phyloP scores from a whole-genome alignment of 1,140 invertebrate species.

The Platorchestia sp. region DNA sequence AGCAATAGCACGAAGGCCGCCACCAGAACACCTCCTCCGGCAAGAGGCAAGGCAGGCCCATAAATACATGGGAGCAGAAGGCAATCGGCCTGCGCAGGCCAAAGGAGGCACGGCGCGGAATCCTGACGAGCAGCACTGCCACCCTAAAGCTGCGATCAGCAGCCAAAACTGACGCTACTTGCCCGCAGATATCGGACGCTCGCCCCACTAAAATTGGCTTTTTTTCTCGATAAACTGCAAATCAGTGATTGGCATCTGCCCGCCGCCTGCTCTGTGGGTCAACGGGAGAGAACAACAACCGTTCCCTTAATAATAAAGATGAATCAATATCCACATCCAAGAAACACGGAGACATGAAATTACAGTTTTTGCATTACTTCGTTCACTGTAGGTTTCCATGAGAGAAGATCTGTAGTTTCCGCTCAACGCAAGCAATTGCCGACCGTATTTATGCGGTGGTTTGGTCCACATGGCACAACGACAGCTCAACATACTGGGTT shows the following conservation, averaged over 20 bases:
- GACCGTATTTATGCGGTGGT: neutral
- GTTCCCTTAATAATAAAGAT: neutral
- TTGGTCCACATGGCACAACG: neutral
- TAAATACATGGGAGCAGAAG: slow-evolving; percentile 18
- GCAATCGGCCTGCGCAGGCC: slow-evolving; percentile 26
- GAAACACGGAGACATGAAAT: neutral
- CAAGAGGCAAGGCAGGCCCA: neutral
- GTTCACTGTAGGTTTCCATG: neutral
- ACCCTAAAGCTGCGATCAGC: neutral
- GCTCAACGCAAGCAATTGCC: neutral
- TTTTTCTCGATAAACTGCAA: neutral
- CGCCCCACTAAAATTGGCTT: neutral
- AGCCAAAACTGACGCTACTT: neutral
- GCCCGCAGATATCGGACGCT: neutral
- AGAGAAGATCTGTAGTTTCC: neutral
- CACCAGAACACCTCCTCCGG: neutral
- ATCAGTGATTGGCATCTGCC: neutral
- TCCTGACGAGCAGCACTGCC: slow-evolving; percentile 7
- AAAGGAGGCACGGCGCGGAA: neutral
- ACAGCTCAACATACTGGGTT: too few relatives aligned
- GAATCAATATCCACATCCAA: neutral
- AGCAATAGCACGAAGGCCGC: neutral
- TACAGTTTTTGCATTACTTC: neutral
- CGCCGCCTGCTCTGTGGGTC: neutral
- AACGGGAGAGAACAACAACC: neutral